Evolutionary conservation across 2,888 invertebrate species (phyloP).

Genomic region (Spisula solida): DNA sequence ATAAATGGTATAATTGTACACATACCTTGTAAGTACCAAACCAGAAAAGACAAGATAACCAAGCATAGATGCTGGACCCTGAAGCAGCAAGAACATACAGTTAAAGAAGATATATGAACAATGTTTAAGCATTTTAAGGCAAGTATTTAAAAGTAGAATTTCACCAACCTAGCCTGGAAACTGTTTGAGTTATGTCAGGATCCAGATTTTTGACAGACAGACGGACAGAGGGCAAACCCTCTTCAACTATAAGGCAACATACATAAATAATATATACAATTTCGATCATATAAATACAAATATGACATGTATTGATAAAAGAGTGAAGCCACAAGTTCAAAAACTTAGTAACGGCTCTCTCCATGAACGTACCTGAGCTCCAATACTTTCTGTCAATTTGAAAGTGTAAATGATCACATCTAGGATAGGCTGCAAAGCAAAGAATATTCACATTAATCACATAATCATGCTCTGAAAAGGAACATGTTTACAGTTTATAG

Average conservation of each 20-base stretch:
- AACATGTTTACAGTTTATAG: background rate
- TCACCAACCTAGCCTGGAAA: no score
- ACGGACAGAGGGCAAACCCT: no score
- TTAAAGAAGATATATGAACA: background rate
- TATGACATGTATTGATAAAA: no score
- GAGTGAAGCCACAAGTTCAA: no score
- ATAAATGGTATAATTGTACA: background rate
- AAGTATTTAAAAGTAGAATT: no score
- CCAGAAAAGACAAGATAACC: slow-evolving; percentile 96
- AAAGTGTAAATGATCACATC: slow-evolving; percentile 98
- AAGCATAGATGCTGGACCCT: slow-evolving; percentile 96
- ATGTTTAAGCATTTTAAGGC: no score
- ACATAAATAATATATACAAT: no score
- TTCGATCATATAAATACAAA: background rate
- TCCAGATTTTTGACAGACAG: no score
- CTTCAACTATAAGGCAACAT: no score
- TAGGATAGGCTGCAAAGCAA: slow-evolving; percentile 91
- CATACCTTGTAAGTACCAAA: slow-evolving; percentile 92
- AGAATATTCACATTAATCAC: no score
- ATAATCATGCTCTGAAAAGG: background rate
- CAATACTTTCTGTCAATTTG: slow-evolving; percentile 94
- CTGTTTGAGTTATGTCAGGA: no score
- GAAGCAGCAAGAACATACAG: slow-evolving; percentile 71
- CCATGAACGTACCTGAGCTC: slow-evolving; percentile 91
- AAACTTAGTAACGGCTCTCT: no score